Conservation (phyloP, 2,888 invertebrate genomes). For the Zootermopsis nevadensis region DNA sequence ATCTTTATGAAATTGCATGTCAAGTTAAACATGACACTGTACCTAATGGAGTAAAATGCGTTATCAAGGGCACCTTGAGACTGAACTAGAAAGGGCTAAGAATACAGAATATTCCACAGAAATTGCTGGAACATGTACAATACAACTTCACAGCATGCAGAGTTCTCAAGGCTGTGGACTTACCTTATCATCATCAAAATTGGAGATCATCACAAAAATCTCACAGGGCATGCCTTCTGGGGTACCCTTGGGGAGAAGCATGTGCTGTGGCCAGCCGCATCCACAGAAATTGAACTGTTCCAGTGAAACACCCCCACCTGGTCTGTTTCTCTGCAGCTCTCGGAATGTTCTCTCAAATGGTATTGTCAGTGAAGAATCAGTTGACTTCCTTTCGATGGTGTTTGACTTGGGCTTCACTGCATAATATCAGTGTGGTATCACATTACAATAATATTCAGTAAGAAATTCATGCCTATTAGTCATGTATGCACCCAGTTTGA, state of each 20-base stretch:
- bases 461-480: too few relatives aligned
- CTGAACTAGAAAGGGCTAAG: too few relatives aligned
- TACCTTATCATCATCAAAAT: conserved; percentile 57
- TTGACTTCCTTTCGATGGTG: conserved; percentile 73
- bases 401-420: conserved; percentile 76
- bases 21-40: too few relatives aligned
- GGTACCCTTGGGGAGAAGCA: conserved; percentile 68
- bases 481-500: too few relatives aligned
- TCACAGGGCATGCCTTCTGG: conserved; percentile 57
- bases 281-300: conserved; percentile 84
- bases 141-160: background rate
- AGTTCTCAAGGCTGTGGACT: background rate
- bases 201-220: conserved; percentile 58
- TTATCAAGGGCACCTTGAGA: too few relatives aligned
- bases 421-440: conserved; percentile 40
- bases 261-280: conserved; percentile 75
- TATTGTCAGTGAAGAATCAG: conserved; percentile 83
- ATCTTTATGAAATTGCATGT: too few relatives aligned
- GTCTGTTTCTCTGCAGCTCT: conserved; percentile 72
- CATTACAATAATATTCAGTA: too few relatives aligned
- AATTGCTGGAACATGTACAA: too few relatives aligned
- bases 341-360: conserved; percentile 86
- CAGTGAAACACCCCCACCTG: conserved; percentile 65
- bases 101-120: too few relatives aligned
- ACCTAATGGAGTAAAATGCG: too few relatives aligned